These are phyloP conservation scores for Saxidomus purpurata DNA, from an alignment of 1,140 invertebrate genomes.

Conservation along the genomic window DNA sequence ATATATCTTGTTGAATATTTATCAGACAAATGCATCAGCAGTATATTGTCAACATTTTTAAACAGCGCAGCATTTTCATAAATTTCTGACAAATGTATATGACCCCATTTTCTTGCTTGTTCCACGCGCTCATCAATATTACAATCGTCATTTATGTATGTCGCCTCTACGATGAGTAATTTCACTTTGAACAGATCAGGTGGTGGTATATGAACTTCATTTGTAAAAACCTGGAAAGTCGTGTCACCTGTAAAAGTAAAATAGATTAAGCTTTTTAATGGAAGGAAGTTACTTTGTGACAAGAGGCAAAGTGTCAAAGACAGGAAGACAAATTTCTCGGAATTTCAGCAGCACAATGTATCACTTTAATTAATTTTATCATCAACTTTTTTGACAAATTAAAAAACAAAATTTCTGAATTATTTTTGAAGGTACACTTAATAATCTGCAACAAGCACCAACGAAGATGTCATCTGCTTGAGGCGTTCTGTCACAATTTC, in stretches of 20 bases:
- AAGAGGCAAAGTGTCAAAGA: too few species aligned
- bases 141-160: constrained; percentile 75
- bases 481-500: too few species aligned
- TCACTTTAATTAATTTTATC: too few species aligned
- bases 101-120: constrained; percentile 74
- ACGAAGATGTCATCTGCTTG: too few species aligned
- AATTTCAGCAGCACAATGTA: too few species aligned
- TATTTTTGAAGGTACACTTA: too few species aligned
- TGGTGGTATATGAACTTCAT: constrained; percentile 62
- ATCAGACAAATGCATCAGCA: constrained; percentile 80
- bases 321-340: too few species aligned
- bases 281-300: too few species aligned
- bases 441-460: too few species aligned
- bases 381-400: too few species aligned
- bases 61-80: constrained; percentile 75
- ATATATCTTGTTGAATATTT: constrained; percentile 76
- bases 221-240: constrained; percentile 78
- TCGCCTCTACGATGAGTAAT: constrained; percentile 80
- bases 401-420: too few species aligned
- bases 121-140: constrained; percentile 47
- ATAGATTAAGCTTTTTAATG: too few species aligned
- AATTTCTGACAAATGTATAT: constrained; percentile 78
- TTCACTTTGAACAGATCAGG: constrained; percentile 81
- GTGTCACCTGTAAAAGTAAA: constrained; percentile 78
- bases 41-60: constrained; percentile 72